phyloP scores from a whole-genome alignment of 2,888 invertebrate species.

The Agonum fuliginosum region DNA sequence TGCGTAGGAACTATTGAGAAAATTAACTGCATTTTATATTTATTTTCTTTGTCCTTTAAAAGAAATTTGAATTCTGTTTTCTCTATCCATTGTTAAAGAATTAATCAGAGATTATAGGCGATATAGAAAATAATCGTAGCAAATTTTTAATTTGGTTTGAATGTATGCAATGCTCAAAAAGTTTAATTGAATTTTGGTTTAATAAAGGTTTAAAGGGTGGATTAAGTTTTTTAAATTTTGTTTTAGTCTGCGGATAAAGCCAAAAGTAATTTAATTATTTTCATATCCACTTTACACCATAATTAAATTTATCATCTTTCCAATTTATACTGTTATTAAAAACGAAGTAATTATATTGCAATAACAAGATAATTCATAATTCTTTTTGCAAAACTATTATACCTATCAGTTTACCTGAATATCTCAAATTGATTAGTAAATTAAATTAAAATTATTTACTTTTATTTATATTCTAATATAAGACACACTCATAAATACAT shows the following conservation, averaged over 20 bases:
- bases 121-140: not conserved
- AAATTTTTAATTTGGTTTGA: not conserved
- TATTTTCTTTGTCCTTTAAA: constrained; percentile 1
- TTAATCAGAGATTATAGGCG: not conserved
- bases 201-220: not conserved
- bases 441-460: no score
- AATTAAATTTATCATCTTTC: no score
- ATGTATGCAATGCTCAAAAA: not conserved
- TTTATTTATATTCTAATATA: no score
- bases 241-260: not conserved
- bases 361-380: no score
- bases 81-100: not conserved
- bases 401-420: no score
- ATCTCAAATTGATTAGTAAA: no score
- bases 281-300: not conserved
- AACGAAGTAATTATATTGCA: no score
- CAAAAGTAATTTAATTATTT: not conserved
- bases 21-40: constrained; percentile 25
- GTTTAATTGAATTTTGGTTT: constrained; percentile 8
- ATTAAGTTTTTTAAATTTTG: not conserved
- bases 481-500: no score
- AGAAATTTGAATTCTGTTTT: constrained; percentile 8
- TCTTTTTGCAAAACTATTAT: no score
- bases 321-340: no score
- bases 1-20: constrained; percentile 36